phyloP scores from a whole-genome alignment of 2,113 vertebrate species.

The Numida meleagris region DNA sequence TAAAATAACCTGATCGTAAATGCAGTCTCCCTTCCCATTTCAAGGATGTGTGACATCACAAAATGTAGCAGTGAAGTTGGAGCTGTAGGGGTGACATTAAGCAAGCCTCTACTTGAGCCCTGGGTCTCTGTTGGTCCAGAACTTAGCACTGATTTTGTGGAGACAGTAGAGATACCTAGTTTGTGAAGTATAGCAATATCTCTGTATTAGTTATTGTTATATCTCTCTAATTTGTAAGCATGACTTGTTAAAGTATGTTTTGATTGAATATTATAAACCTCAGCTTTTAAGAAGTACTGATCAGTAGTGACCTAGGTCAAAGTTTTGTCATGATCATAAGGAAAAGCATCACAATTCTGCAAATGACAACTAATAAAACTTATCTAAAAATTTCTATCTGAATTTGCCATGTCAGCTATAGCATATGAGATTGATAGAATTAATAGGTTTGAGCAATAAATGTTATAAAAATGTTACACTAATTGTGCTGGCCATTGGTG shows the following conservation, averaged over 20 bases:
- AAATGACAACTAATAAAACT: neutral
- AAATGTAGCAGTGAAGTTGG: neutral
- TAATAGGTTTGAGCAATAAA: neutral
- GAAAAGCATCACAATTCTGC: neutral
- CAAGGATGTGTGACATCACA: rapidly evolving
- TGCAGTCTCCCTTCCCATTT: neutral
- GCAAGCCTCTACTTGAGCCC: neutral
- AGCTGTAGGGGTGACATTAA: neutral
- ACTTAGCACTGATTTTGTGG: rapidly evolving
- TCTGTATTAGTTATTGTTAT: neutral
- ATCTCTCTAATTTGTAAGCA: neutral
- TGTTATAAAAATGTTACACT: neutral
- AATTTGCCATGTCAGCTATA: neutral
- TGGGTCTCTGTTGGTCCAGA: neutral
- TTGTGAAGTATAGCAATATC: neutral
- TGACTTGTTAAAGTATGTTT: neutral
- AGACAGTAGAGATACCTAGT: neutral
- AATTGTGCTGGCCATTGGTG: neutral
- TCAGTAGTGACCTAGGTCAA: neutral
- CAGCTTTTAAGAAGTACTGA: neutral
- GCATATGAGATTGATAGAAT: neutral
- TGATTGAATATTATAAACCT: neutral
- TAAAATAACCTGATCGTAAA: neutral
- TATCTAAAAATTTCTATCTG: neutral
- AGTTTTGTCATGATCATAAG: neutral